Percentiles rank a stretch among this genome's conserved stretches.
Evolutionary conservation across 1,140 invertebrate genomes (phyloP).

Genomic region (Goniozus legneri): DNA sequence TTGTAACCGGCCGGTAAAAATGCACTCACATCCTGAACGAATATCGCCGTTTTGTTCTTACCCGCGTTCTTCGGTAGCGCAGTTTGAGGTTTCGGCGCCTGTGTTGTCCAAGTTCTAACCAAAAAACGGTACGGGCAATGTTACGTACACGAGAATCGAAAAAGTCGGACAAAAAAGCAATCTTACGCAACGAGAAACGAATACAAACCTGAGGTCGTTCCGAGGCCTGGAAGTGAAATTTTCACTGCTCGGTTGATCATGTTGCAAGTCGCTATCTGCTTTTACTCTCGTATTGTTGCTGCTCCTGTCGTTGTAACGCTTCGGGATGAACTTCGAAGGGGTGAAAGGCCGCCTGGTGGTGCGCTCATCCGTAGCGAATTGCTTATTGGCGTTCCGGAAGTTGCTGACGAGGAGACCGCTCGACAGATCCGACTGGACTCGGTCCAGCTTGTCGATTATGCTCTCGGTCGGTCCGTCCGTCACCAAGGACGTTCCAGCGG

Average conservation of each 20-base stretch:
- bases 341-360: slow-evolving; percentile 13
- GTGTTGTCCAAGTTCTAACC: slow-evolving; percentile 5
- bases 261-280: too few relatives aligned
- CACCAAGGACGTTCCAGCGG: slow-evolving; percentile 17
- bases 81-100: slow-evolving; percentile 12
- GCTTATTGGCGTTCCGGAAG: slow-evolving; percentile 47
- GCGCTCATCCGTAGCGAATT: slow-evolving; percentile 39
- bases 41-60: too few relatives aligned
- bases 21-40: slow-evolving; percentile 56
- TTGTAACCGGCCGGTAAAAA: slow-evolving; percentile 67
- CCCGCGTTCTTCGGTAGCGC: too few relatives aligned
- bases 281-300: too few relatives aligned
- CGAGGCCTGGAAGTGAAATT: too few relatives aligned
- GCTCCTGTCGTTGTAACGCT: slow-evolving; percentile 49
- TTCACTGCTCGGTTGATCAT: too few relatives aligned
- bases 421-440: slow-evolving; percentile 77
- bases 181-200: too few relatives aligned
- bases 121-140: too few relatives aligned
- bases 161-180: too few relatives aligned
- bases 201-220: too few relatives aligned
- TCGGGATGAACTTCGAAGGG: slow-evolving; percentile 62
- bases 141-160: too few relatives aligned
- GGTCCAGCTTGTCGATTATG: slow-evolving; percentile 78
- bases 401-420: slow-evolving; percentile 69
- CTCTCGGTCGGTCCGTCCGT: slow-evolving; percentile 68